These are phyloP conservation scores for Sebastes oblongus DNA, from an alignment of 2,797 vertebrate genomes.

Conservation along the genomic window DNA sequence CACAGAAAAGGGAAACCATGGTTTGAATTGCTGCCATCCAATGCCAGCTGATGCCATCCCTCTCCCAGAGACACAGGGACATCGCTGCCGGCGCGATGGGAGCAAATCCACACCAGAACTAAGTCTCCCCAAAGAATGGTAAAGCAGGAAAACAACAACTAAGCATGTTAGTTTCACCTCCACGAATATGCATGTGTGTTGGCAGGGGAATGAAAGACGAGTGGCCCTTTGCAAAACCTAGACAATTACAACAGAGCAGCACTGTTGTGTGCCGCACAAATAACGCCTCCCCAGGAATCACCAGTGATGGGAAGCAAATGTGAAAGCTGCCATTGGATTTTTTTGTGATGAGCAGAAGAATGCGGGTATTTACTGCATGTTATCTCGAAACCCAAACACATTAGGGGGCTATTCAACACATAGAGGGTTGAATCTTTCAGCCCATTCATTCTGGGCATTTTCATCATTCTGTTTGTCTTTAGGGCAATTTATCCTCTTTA, in stretches of 20 bases:
- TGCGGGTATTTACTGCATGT: slow-evolving; percentile 73
- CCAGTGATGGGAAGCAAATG: slow-evolving; percentile 75
- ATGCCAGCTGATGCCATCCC: slow-evolving; percentile 75
- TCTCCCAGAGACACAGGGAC: slow-evolving; percentile 68
- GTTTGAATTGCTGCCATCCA: slow-evolving; percentile 71
- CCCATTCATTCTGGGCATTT: slow-evolving; percentile 72
- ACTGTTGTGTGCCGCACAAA: slow-evolving; percentile 72
- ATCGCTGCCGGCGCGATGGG: slow-evolving; percentile 69
- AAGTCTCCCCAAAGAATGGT: slow-evolving; percentile 75
- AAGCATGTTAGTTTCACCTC: slow-evolving; percentile 83
- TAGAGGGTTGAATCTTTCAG: slow-evolving; percentile 69
- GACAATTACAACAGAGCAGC: slow-evolving; percentile 73
- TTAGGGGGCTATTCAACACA: slow-evolving; percentile 77
- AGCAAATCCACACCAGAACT: slow-evolving; percentile 80
- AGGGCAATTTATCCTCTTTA: slow-evolving; percentile 74
- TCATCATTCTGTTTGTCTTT: slow-evolving; percentile 74
- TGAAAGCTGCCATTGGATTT: slow-evolving; percentile 76
- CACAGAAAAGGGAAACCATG: slow-evolving; percentile 68
- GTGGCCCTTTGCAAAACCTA: slow-evolving; percentile 74
- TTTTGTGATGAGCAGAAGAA: slow-evolving; percentile 71
- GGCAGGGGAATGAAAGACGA: slow-evolving; percentile 76
- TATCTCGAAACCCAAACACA: slow-evolving; percentile 81
- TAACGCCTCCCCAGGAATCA: slow-evolving; percentile 75
- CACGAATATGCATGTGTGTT: slow-evolving; percentile 75
- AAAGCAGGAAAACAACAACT: slow-evolving; percentile 80